Base-by-base conservation (phyloP, 2,797 vertebrate genomes). In the Gymnothorax reevesii region DNA sequence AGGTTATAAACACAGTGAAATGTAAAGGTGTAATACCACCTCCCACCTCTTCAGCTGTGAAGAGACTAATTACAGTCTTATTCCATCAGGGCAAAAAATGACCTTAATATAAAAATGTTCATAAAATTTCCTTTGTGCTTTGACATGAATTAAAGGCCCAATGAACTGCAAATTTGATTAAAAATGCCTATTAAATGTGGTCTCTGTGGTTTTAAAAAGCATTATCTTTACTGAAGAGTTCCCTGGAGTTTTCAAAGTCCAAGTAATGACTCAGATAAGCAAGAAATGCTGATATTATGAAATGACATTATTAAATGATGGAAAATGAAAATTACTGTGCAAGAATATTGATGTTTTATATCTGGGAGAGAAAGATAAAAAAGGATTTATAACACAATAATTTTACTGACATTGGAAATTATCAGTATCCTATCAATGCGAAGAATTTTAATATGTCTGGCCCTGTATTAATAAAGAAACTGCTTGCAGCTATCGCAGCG, bases 61-160 rank as follows among this genome's bases (percentile, higher is more conserved):
- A 69, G 25, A 84, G 62, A 33, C 83, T 17, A 27, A 62, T 66
- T 52, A 42, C 52, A 49, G 54, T 54, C 20, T 66, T 42, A 52
- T 22, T 66, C 55, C 20, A 84, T 25, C 12, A 88, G 80, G 33
- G 49, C 83, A 66, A 85, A 88, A 87, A 87, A 86, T 71, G 17
- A 85, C 87, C 85, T 84, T 85, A 77, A 86, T 89, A 84, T 82
- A 66, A 83, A 73, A 77, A 88, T 89, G 88, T 75, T 87, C 88
- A 90, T 89, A 86, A 85, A 89, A 82, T 87, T 87, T 88, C 87
- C 83, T 87, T 86, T 86, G 87, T 86, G 84, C 60, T 85, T 87
- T 83, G 86, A 88, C 86, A 89, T 90, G 86, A 85, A 88, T 89
- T 86, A 69, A 71, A 83, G 54, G 59, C 33, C 84, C 88, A 90